A percentile compares a stretch with the other conserved stretches of the same genome.
Evolutionary conservation across 2,888 invertebrate species (phyloP).

Genomic region (Plagodis pulveraria): DNA sequence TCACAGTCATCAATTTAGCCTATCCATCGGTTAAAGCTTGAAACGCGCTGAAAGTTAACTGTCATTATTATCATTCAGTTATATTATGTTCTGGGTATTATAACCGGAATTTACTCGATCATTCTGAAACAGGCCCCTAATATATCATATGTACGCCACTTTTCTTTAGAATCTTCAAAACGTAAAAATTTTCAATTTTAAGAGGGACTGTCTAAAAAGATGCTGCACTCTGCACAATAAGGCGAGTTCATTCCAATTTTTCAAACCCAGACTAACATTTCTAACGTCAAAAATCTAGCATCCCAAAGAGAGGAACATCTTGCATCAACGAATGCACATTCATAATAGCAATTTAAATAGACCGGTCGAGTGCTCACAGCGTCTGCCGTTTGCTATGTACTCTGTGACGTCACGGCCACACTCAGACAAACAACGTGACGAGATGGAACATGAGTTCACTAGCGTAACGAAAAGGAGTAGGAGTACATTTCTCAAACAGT

Average conservation of each 20-base stretch:
- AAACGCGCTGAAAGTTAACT: too few relatives aligned
- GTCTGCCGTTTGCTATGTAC: slow-evolving; percentile 12
- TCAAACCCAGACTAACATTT: not conserved
- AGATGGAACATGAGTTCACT: slow-evolving; percentile 10
- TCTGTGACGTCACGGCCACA: slow-evolving; percentile 24
- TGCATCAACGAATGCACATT: slow-evolving; percentile 23
- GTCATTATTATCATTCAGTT: too few relatives aligned
- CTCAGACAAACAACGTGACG: slow-evolving; percentile 16
- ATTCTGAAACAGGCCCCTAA: too few relatives aligned
- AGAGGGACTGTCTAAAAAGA: too few relatives aligned
- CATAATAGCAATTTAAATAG: slow-evolving; percentile 30
- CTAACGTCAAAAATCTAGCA: not conserved
- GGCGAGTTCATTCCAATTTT: not conserved
- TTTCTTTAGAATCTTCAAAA: too few relatives aligned
- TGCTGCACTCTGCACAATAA: too few relatives aligned
- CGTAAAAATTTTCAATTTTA: too few relatives aligned
- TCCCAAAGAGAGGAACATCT: slow-evolving; percentile 17
- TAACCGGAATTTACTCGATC: too few relatives aligned
- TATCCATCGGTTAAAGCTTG: too few relatives aligned
- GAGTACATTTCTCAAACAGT: not conserved
- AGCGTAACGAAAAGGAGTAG: not conserved
- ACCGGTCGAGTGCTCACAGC: slow-evolving; percentile 11
- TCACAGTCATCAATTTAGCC: too few relatives aligned
- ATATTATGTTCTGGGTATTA: too few relatives aligned
- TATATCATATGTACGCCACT: too few relatives aligned